Base-by-base conservation (phyloP, 2,113 vertebrate genomes). In the Ciconia boyciana region DNA sequence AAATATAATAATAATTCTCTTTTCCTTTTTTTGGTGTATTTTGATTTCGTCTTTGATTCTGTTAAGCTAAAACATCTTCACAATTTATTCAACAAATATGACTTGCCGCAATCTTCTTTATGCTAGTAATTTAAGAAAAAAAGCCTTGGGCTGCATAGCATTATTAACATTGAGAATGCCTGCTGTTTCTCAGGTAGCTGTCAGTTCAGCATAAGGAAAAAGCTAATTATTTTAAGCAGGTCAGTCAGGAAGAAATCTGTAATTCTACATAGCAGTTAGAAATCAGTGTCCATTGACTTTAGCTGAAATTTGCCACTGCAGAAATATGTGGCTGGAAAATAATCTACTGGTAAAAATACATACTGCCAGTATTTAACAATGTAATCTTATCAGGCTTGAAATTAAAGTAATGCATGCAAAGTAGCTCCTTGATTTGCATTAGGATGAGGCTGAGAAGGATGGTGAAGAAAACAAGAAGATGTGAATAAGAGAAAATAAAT, bases 131-230 rank as follows among this genome's bases (percentile, higher is more conserved):
- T 90, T 91, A 89, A 66, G 89, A 74, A 41, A 57, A 95, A 93
- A 84, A 84, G 91, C 96, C 94, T 94, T 95, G 84, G 86, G 94
- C 95, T 93, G 77, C 52, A 46, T 49, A 89, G 52, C 79, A 84
- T 94, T 93, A 94, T 87, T 88, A 96, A 74, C 91, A 57, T 71
- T 85, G 94, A 80, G 85, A 87, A 84, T 62, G 70, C 94, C 95
- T 96, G 94, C 90, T 96, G 96, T 76, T 97, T 81, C 82, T 94
- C 91, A 95, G 95, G 92, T 96, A 96, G 83, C 93, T 94, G 94
- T 96, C 94, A 97, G 87, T 46, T 78, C 81, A 93, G 79, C 90
- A 91, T 90, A 95, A 93, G 94, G 88, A 94, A 93, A 78, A 87
- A 92, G 66, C 91, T 97, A 97, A 97, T 97, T 95, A 94, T 92